Conservation (phyloP, 2,113 vertebrate genomes). For the Proterorhinus semilunaris region DNA sequence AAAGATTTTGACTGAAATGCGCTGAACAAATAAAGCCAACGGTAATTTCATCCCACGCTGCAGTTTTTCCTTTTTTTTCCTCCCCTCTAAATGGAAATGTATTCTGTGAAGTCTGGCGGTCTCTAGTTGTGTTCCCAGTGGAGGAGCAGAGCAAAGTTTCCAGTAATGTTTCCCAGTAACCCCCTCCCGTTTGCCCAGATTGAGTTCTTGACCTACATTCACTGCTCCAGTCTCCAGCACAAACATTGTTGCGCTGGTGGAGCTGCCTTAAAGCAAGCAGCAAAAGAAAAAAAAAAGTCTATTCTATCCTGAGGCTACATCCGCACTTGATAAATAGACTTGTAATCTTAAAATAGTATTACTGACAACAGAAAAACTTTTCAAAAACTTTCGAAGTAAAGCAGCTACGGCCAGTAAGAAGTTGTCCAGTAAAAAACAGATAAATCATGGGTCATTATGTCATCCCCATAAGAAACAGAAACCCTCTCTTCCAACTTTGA, state of each 20-base stretch:
- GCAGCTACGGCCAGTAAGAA: too few relatives aligned
- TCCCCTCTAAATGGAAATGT: constrained; percentile 1
- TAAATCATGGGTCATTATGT: too few relatives aligned
- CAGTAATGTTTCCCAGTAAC: constrained; percentile 39
- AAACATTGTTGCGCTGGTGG: constrained; percentile 18
- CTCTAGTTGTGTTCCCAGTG: constrained; percentile 28
- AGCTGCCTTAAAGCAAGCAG: constrained; percentile 49
- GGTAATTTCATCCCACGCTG: neutral
- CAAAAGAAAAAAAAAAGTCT: neutral
- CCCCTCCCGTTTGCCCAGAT: constrained; percentile 16
- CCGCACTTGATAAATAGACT: neutral
- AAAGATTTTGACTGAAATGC: constrained; percentile 8
- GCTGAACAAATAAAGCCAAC: constrained; percentile 4
- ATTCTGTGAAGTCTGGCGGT: constrained; percentile 8
- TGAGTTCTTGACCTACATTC: constrained; percentile 60
- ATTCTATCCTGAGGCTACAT: neutral
- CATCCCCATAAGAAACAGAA: too few relatives aligned
- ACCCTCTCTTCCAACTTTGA: too few relatives aligned
- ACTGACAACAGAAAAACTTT: neutral
- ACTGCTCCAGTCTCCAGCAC: constrained; percentile 27
- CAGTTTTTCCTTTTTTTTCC: neutral
- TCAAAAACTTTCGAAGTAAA: neutral
- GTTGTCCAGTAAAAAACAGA: too few relatives aligned
- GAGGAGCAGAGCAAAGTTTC: constrained; percentile 29
- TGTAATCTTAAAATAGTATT: neutral